A percentile compares a stretch with the other conserved stretches of the same genome.
Evolutionary conservation across 2,888 invertebrate species (phyloP).

Genomic region (Rhingia campestris): DNA sequence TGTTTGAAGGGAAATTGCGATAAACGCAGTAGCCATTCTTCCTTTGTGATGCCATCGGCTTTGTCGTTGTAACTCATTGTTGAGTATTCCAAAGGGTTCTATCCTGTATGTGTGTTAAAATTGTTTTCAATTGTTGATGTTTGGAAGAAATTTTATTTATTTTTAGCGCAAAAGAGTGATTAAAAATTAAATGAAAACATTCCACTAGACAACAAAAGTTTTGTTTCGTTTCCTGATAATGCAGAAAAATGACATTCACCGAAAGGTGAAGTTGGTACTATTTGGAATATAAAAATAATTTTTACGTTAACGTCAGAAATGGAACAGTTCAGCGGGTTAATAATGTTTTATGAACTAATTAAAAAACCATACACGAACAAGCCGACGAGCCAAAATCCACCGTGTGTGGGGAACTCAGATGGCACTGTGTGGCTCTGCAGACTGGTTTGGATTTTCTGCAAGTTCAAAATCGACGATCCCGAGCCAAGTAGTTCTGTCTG

Average conservation of each 20-base stretch:
- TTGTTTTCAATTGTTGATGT: constrained; percentile 4
- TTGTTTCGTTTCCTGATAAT: constrained; percentile 23
- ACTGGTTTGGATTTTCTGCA: no score
- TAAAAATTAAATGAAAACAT: constrained; percentile 49
- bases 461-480: no score
- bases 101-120: neutral
- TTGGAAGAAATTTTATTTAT: neutral
- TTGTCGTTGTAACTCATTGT: constrained; percentile 83
- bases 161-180: constrained; percentile 6
- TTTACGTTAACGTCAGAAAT: neutral
- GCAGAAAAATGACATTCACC: constrained; percentile 49
- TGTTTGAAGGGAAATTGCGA: constrained; percentile 89
- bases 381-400: no score
- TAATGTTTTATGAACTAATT: no score
- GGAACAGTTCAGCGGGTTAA: neutral
- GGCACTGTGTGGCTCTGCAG: no score
- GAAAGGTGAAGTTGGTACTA: constrained; percentile 10
- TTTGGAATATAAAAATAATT: neutral
- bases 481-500: no score
- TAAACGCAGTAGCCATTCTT: constrained; percentile 81
- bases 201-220: constrained; percentile 67
- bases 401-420: no score
- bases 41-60: constrained; percentile 81
- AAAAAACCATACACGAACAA: no score
- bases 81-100: constrained; percentile 28